Evolutionary conservation across 2,797 vertebrate genomes (phyloP).

Genomic region (Glossophaga mutica): DNA sequence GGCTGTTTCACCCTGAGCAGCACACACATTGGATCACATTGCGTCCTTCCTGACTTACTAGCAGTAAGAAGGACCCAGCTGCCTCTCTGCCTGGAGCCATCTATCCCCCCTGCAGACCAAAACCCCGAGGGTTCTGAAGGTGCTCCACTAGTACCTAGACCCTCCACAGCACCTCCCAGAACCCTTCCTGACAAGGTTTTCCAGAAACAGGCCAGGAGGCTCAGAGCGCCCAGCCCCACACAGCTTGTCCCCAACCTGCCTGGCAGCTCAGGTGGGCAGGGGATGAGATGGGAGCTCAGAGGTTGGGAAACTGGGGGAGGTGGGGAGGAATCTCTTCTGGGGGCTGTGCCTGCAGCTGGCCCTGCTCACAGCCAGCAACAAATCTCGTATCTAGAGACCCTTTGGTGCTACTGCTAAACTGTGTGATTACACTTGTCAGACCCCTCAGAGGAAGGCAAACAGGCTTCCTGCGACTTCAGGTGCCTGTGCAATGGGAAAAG

Average conservation of each 20-base stretch:
- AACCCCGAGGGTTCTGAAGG: background rate
- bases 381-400: conserved; percentile 38
- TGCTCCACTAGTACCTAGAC: background rate
- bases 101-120: background rate
- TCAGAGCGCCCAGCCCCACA: background rate
- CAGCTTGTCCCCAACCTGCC: background rate
- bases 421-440: conserved; percentile 37
- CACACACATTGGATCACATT: background rate
- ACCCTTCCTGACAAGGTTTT: background rate
- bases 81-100: background rate
- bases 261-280: background rate
- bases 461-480: background rate
- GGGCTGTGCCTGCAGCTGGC: conserved; percentile 79
- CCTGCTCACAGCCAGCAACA: conserved; percentile 26
- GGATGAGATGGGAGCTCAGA: accelerated
- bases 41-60: background rate
- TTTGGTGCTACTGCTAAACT: conserved; percentile 48
- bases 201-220: background rate
- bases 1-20: background rate
- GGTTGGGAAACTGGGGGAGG: background rate
- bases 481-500: background rate
- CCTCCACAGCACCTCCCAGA: background rate
- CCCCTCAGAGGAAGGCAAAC: conserved; percentile 28
- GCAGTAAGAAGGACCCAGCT: no score
- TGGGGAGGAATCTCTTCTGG: background rate